Evolutionary conservation across 2,888 invertebrate genomes (phyloP).

Genomic region (Venustoraphidia nigricollis): DNA sequence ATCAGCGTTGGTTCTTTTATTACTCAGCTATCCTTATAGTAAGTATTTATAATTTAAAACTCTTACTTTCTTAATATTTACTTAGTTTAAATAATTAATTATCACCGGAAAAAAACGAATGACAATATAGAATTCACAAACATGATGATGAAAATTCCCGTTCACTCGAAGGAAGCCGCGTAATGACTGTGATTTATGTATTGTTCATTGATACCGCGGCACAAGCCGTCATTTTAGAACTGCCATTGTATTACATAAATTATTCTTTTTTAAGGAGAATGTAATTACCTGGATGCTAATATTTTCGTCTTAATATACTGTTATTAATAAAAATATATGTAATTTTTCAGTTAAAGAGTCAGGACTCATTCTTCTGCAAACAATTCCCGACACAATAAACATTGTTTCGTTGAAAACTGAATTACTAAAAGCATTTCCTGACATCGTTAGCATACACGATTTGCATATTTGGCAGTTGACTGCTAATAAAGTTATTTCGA

Average conservation of each 20-base stretch:
- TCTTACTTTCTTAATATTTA: background rate
- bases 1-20: constrained; percentile 52
- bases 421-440: constrained; percentile 47
- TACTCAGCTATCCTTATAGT: constrained; percentile 71
- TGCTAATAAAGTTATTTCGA: constrained; percentile 62
- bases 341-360: constrained; percentile 67
- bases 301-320: background rate
- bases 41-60: constrained; percentile 24
- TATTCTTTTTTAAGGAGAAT: no score
- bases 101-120: background rate
- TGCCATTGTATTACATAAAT: no score
- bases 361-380: constrained; percentile 76
- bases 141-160: no score
- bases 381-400: constrained; percentile 80
- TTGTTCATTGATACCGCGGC: no score
- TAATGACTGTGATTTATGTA: no score
- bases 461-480: constrained; percentile 82
- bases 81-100: background rate
- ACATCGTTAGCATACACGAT: constrained; percentile 66
- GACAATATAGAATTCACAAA: no score
- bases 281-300: background rate
- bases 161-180: no score
- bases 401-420: constrained; percentile 51
- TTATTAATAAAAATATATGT: constrained; percentile 1
- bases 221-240: no score